A percentile compares a stretch with the other conserved stretches of the same genome.
Conservation (phyloP, 2,797 vertebrate species). For the Luscinia megarhynchos region DNA sequence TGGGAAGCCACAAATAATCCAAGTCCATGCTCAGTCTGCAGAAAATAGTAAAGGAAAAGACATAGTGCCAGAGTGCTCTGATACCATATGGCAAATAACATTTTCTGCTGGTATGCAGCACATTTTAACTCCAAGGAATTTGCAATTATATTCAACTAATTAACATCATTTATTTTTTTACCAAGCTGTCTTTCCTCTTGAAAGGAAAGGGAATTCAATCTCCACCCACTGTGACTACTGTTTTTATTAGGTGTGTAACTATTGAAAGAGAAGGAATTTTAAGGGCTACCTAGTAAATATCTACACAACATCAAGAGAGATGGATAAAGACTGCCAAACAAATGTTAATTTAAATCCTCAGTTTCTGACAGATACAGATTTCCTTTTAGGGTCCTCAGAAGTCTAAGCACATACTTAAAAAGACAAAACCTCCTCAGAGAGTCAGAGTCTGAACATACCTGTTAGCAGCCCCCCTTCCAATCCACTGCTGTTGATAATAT, state of each 20-base stretch:
- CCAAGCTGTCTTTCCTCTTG: conserved; percentile 30
- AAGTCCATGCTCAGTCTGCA: conserved; percentile 34
- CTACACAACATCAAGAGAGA: not conserved
- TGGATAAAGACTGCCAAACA: not conserved
- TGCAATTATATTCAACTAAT: conserved; percentile 67
- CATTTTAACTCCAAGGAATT: conserved; percentile 58
- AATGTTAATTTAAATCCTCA: not conserved
- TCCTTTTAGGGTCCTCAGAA: not conserved
- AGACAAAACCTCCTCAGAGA: not conserved
- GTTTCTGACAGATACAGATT: not conserved
- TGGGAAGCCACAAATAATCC: conserved; percentile 54
- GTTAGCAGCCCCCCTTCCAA: not conserved
- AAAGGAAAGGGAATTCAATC: conserved; percentile 41
- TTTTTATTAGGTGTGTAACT: conserved; percentile 32
- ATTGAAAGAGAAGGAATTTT: conserved; percentile 5
- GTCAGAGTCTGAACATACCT: not conserved
- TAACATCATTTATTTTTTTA: conserved; percentile 43
- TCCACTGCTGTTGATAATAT: not conserved
- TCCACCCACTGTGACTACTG: conserved; percentile 21
- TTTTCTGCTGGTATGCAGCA: conserved; percentile 45
- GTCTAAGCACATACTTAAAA: conserved; percentile 13
- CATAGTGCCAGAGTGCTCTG: not conserved
- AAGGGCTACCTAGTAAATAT: conserved; percentile 3
- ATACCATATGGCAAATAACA: conserved; percentile 60
- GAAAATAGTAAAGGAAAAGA: conserved; percentile 57